phyloP scores from a whole-genome alignment of 2,113 vertebrate species.

The Stercorarius parasiticus region DNA sequence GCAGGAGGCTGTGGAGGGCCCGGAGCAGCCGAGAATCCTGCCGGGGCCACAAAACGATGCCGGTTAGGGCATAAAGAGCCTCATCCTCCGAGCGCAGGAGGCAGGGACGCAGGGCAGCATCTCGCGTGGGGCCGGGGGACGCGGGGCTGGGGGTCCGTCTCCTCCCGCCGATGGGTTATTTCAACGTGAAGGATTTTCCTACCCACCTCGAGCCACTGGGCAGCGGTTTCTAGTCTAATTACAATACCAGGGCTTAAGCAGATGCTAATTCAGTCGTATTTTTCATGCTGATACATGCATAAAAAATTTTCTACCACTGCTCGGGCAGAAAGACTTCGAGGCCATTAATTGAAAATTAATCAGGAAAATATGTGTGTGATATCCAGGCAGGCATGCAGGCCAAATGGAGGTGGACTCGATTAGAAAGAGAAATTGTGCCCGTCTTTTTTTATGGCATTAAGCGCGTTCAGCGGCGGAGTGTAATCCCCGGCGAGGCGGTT shows the following conservation, averaged over 20 bases:
- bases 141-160: not conserved
- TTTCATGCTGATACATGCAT: not conserved
- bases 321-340: constrained; percentile 4
- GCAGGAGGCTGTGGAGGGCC: not conserved
- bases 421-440: constrained; percentile 60
- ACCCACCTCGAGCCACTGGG: not conserved
- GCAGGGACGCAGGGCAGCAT: not conserved
- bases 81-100: not conserved
- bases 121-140: not conserved
- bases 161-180: not conserved
- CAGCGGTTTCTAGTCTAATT: not conserved
- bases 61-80: not conserved
- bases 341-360: constrained; percentile 73
- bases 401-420: constrained; percentile 56
- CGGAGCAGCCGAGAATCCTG: not conserved
- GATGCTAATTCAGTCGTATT: not conserved
- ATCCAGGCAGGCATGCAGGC: constrained; percentile 43
- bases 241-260: not conserved
- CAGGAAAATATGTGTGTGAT: not conserved
- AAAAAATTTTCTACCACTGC: not conserved
- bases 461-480: constrained; percentile 26
- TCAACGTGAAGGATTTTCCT: not conserved
- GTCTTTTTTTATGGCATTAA: not conserved
- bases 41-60: not conserved
- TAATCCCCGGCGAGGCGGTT: constrained; percentile 20